Base-by-base conservation (phyloP, 92 coral and sea anemone species). In the Pocillopora grandis region DNA sequence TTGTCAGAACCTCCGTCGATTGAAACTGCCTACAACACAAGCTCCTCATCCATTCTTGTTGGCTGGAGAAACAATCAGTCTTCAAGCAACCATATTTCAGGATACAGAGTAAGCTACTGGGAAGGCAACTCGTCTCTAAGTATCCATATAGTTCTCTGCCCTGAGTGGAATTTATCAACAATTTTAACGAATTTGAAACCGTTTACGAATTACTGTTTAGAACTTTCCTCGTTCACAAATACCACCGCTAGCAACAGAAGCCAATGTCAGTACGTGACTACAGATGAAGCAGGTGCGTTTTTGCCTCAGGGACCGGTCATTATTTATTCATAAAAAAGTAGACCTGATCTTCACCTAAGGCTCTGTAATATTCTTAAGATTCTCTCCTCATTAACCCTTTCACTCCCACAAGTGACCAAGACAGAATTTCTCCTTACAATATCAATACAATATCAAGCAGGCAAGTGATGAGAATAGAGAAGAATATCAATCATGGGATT, bases 151-250 rank as follows among this genome's bases (percentile, higher is more conserved):
- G 31, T 81, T 2, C 71, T 81, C 37, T 81, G 85, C 55, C 12
- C 37, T 58, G 21, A n/a, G 52, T 3, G 52, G 21, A 12, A 35
- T 60, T 58, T 12, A 42, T 19, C 85, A 36, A 35, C 42, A 59
- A 33, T 35, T 20, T 13, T 81, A 23, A 36, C 31, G 35, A 35
- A 61, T 23, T 35, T 81, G 19, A 2, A 59, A 58, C 77, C 71
- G 10, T 81, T 70, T 15, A 81, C 85, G 9, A 36, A 60, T 9
- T 81, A 81, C 61, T 81, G 85, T 77, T 70, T 81, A 33, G 48
- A 11, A 10, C 16, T 81, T 23, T 36, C 70, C 13, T 58, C 78
- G 14, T 81, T 81, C 60, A 59, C 69, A 19, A 37, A 2, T 18
- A 5, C 21, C 68, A 71, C 16, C 13, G 66, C 58, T 37, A 37